Base-by-base conservation (phyloP, 2,888 invertebrate species). In the Neoscelio sp. region DNA sequence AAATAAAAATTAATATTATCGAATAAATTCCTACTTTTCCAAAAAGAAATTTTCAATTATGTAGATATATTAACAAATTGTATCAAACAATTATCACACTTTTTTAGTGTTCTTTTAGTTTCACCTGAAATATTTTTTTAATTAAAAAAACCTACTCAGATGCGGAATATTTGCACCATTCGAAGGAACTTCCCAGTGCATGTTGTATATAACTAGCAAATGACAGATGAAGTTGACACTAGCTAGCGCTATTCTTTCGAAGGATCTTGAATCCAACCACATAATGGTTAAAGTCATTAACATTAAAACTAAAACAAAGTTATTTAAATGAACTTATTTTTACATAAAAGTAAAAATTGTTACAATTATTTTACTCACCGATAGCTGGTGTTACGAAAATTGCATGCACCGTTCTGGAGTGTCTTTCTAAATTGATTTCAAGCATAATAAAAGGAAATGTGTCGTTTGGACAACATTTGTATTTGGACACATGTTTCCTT, bases 141-240 rank as follows among this genome's bases (percentile, higher is more conserved):
- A 44, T 2, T 10, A 42, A 54, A 42, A 48, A 48, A 56, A 18
- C 50, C 89, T 89, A 93, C 93, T 77, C 82, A 94, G 91, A 64
- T 93, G 91, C 0, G 94, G 94, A 20, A 92, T 91, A 10, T 92
- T 92, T 0, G 91, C 88, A 64, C 94, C 94, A 85, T 93, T 93
- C 73, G 92, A 91, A 1, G 94, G 94, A 28, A 94, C 88, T 65
- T 92, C 90, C 90, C 92, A 93, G 10, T 93, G 92, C 10, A 94
- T 89, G 86, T 93, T 92, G 44, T 93, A 92, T 0, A 94, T 87
- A 84, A 92, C 93, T 17, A 92, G 86, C 68, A 94, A 92, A 85
- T 95, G 94, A 8, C 92, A 92, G 40, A 93, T 91, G n/a, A 95
- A 91, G 85, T 93, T 94, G 42, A 94, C 91, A 80, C 92, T 91